Conservation (phyloP, 2,113 vertebrate species). For the Salminus brasiliensis region DNA sequence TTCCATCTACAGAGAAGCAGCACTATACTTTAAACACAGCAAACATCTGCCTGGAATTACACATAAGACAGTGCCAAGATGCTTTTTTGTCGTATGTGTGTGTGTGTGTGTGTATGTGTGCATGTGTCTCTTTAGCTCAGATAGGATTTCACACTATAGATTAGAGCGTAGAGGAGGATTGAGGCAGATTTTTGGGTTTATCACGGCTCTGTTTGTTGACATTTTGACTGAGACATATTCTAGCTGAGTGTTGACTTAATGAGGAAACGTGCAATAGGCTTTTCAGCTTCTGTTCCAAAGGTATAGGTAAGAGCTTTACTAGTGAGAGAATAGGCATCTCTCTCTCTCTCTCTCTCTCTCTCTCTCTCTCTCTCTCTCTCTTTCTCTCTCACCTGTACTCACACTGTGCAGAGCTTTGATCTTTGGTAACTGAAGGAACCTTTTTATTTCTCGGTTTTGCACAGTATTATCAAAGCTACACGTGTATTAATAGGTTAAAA, state of each 20-base stretch:
- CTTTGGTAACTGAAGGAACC: not conserved
- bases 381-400: too few species aligned
- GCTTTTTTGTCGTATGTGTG: conserved; percentile 10
- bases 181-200: conserved; percentile 17
- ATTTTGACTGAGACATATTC: conserved; percentile 4
- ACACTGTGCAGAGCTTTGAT: not conserved
- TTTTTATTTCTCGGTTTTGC: not conserved
- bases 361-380: not conserved
- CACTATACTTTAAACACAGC: not conserved
- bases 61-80: conserved; percentile 14
- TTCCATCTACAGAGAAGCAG: not conserved
- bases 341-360: not conserved
- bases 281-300: not conserved
- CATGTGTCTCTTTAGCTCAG: not conserved
- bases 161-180: not conserved
- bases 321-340: not conserved
- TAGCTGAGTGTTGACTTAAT: conserved; percentile 9
- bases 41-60: conserved; percentile 22
- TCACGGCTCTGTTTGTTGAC: not conserved
- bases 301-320: not conserved
- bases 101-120: conserved; percentile 12
- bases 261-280: not conserved
- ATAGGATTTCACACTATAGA: conserved; percentile 25
- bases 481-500: not conserved
- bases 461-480: not conserved